Base-by-base conservation (phyloP, 37 sponge, comb jelly and placozoan species). In the Oopsacas minuta region DNA sequence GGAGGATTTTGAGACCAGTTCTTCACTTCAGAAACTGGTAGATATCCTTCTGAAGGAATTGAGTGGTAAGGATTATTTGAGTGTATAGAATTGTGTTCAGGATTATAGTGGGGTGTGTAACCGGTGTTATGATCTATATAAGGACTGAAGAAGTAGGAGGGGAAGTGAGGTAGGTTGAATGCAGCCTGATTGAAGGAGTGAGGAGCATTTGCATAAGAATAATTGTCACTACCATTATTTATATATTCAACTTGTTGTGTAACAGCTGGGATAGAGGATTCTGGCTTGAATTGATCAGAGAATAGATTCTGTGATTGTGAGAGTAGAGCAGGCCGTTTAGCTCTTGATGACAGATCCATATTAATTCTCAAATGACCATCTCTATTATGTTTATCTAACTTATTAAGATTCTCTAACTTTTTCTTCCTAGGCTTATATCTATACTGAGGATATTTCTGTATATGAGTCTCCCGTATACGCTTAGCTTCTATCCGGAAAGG, bases 401-500 rank as follows among this genome's bases (percentile, higher is more conserved):
- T 86, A 82, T 86, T 87, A 35, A 49, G 87, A 0, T 75, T 39
- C 46, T 81, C 75, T 35, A 81, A 82, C 86, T 86, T 86, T 87
- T 99, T 99, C 86, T 95, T 91, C 39, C 92, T 92, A 1, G 99
- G 99, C 36, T 96, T 83, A 83, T 99, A 99, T 34, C 94, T 89
- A 88, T 99, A 99, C 86, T 93, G 91, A 0, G 99, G 99, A 81
- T 89, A 90, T 49, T 99, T 92, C 39, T 89, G 85, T 89, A 99
- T 89, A 52, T 95, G 95, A 52, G 92, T 87, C 83, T 92, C 94
- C 3, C 99, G 85, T 20, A 99, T 89, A 42, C 88, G 92, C 88
- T 93, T 94, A 8, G 96, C 94, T 81, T 99, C 92, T 36, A 95
- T 94, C 36, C 95, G 93, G 90, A 88, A 99, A 3, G 96, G 99